Percentiles rank a stretch among this genome's conserved stretches.
These are phyloP conservation scores for Basileuterus tristriatus DNA, from an alignment of 2,797 vertebrate genomes.

Conservation along the genomic window DNA sequence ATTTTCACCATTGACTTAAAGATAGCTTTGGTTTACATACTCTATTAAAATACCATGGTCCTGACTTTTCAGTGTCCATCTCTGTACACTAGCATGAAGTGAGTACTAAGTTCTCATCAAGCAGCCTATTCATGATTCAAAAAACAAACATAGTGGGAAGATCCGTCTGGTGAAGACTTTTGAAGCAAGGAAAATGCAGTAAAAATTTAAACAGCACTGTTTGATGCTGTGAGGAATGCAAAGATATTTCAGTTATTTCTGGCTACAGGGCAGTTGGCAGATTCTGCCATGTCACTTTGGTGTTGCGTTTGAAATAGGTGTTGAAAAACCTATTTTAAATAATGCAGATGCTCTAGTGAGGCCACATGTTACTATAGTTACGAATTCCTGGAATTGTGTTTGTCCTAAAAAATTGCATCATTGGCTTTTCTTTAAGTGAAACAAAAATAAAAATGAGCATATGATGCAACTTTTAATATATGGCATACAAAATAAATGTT, in stretches of 20 bases:
- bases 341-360: not conserved
- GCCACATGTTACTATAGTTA: not conserved
- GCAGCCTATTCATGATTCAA: not conserved
- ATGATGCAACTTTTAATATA: not conserved
- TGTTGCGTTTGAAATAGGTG: not conserved
- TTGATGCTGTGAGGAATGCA: not conserved
- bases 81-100: not conserved
- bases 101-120: not conserved
- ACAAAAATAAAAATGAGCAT: not conserved
- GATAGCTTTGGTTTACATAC: not conserved
- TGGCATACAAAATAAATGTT: not conserved
- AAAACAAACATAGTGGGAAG: not conserved
- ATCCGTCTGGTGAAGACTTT: not conserved
- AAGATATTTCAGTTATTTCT: not conserved
- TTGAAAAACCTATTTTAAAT: not conserved
- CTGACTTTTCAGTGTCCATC: not conserved
- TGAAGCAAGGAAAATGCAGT: not conserved
- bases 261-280: not conserved
- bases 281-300: not conserved
- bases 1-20: constrained; percentile 22
- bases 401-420: not conserved
- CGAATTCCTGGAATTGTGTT: not conserved
- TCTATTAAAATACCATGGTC: not conserved
- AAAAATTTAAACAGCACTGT: not conserved
- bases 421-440: not conserved